These are phyloP conservation scores for Thamnophis sirtalis DNA, from an alignment of 2,113 vertebrate genomes.

Conservation along the genomic window DNA sequence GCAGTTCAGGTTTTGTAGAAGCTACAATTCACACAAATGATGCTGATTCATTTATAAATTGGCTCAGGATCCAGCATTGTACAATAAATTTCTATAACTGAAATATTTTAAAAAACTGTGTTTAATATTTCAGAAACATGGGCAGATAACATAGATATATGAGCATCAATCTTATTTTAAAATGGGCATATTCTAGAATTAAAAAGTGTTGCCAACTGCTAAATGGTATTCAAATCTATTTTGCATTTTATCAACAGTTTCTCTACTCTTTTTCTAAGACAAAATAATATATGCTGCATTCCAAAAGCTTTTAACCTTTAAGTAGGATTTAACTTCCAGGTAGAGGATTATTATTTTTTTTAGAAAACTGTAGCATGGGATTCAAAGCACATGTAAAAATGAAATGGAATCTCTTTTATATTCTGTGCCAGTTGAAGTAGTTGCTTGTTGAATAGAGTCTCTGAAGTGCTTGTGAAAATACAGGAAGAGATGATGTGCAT, in stretches of 20 bases:
- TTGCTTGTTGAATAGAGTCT: not conserved
- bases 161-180: not conserved
- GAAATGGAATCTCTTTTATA: not conserved
- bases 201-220: slow-evolving; percentile 14
- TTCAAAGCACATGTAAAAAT: not conserved
- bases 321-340: not conserved
- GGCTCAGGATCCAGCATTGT: not conserved
- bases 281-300: slow-evolving; percentile 25
- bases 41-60: not conserved
- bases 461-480: not conserved
- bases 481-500: not conserved
- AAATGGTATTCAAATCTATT: slow-evolving; percentile 16
- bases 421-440: not conserved
- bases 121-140: not conserved
- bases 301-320: slow-evolving; percentile 19
- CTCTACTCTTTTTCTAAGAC: not conserved
- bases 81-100: not conserved
- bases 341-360: not conserved
- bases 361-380: not conserved
- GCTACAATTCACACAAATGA: not conserved
- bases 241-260: slow-evolving; percentile 39
- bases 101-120: not conserved
- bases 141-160: not conserved
- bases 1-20: not conserved
- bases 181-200: not conserved